phyloP scores from a whole-genome alignment of 2,113 vertebrate genomes.

The Sakesphorus luctuosus region DNA sequence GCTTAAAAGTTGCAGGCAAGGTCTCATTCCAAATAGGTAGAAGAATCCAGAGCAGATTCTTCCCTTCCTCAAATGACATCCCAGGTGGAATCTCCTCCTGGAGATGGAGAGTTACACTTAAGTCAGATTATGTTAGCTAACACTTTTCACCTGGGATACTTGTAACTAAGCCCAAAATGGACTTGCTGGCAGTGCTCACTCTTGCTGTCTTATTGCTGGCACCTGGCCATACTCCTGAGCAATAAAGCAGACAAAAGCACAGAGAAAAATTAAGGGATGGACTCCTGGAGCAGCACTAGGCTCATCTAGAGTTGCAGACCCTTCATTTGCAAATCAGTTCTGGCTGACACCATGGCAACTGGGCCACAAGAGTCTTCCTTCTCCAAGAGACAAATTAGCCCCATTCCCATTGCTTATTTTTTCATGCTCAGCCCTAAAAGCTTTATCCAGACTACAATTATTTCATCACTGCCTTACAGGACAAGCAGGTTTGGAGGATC shows the following conservation, averaged over 20 bases:
- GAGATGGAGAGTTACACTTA: not conserved
- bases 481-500: not conserved
- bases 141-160: constrained; percentile 49
- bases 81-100: not conserved
- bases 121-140: not conserved
- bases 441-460: not conserved
- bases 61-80: not conserved
- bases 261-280: constrained; percentile 22
- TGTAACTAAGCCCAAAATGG: constrained; percentile 57
- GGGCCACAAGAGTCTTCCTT: not conserved
- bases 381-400: not conserved
- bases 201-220: constrained; percentile 46
- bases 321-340: constrained; percentile 25
- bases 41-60: not conserved
- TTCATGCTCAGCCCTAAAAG: not conserved
- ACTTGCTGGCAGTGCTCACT: constrained; percentile 31
- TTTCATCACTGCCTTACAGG: not conserved
- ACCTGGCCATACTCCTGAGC: constrained; percentile 22
- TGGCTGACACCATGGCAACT: constrained; percentile 26
- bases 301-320: not conserved
- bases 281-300: not conserved
- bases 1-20: not conserved
- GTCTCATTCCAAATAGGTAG: not conserved
- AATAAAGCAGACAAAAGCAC: constrained; percentile 25
- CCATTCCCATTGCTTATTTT: not conserved